A percentile compares a stretch with the other conserved stretches of the same genome.
Evolutionary conservation across 2,888 invertebrate species (phyloP).

Genomic region (Xestia ashworthii): DNA sequence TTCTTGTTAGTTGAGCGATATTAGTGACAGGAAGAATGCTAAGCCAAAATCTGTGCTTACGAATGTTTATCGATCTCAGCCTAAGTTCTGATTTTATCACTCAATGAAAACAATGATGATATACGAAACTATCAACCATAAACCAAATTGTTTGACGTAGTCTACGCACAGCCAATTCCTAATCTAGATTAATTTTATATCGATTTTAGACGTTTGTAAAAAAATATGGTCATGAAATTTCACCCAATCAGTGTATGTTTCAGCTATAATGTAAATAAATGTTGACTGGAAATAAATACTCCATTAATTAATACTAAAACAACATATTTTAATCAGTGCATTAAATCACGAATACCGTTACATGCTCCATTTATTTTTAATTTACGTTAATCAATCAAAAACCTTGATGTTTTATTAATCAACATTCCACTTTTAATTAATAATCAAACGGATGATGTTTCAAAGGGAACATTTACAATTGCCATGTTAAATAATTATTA

Average conservation of each 20-base stretch:
- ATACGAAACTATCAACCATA: neutral
- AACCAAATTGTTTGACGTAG: neutral
- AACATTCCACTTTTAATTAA: slow-evolving; percentile 44
- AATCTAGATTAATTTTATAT: neutral
- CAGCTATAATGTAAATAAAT: neutral
- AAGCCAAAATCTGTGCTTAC: neutral
- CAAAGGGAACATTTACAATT: slow-evolving; percentile 45
- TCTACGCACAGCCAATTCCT: neutral
- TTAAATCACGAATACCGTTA: slow-evolving; percentile 13
- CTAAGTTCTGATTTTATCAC: neutral
- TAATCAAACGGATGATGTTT: slow-evolving; percentile 55
- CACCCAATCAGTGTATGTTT: neutral
- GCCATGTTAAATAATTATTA: slow-evolving; percentile 24
- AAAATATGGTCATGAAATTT: neutral
- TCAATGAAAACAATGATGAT: neutral
- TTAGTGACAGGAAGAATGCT: neutral
- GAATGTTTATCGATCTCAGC: neutral
- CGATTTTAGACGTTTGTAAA: neutral
- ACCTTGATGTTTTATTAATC: slow-evolving; percentile 40
- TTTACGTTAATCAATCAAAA: slow-evolving; percentile 35
- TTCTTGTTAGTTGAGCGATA: neutral
- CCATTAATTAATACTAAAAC: neutral
- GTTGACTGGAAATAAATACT: neutral
- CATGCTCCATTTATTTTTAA: slow-evolving; percentile 37
- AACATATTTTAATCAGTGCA: slow-evolving; percentile 5